phyloP scores from a whole-genome alignment of 1,140 invertebrate species.

The Drosophila jambulina region DNA sequence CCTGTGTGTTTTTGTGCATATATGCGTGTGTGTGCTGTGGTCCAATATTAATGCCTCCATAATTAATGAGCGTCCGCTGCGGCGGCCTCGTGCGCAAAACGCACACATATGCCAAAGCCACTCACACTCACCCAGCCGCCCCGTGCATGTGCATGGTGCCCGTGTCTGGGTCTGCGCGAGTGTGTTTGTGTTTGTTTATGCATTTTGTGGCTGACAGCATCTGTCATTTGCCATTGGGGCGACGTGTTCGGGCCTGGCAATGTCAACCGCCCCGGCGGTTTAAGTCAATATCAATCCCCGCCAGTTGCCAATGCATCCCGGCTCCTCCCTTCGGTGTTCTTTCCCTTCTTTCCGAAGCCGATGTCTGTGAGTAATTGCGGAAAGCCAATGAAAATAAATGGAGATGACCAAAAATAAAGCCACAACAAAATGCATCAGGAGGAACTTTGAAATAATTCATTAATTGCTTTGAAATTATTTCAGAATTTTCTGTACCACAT shows the following conservation, averaged over 20 bases:
- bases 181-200: constrained; percentile 61
- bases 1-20: constrained; percentile 27
- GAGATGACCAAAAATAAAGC: constrained; percentile 7
- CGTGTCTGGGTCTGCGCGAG: constrained; percentile 5
- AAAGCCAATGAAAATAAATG: constrained; percentile 31
- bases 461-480: constrained; percentile 2
- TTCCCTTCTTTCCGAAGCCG: background rate
- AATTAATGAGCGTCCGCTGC: constrained; percentile 70
- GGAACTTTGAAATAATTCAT: background rate
- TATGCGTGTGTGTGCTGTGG: constrained; percentile 32
- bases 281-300: constrained; percentile 65
- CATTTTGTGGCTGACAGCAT: constrained; percentile 81
- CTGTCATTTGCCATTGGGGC: constrained; percentile 76
- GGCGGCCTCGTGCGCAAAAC: constrained; percentile 69
- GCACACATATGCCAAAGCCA: constrained; percentile 73
- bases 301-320: constrained; percentile 21
- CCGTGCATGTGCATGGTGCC: background rate
- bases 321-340: background rate
- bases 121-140: constrained; percentile 8
- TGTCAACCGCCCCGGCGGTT: constrained; percentile 64
- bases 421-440: constrained; percentile 10
- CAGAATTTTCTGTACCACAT: background rate
- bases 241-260: constrained; percentile 35
- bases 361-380: constrained; percentile 41
- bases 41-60: constrained; percentile 60